Evolutionary conservation across 2,888 invertebrate species (phyloP), one percentile per base, ranked within the genome.

Genomic region (Zaprionus obscuricornis): DNA sequence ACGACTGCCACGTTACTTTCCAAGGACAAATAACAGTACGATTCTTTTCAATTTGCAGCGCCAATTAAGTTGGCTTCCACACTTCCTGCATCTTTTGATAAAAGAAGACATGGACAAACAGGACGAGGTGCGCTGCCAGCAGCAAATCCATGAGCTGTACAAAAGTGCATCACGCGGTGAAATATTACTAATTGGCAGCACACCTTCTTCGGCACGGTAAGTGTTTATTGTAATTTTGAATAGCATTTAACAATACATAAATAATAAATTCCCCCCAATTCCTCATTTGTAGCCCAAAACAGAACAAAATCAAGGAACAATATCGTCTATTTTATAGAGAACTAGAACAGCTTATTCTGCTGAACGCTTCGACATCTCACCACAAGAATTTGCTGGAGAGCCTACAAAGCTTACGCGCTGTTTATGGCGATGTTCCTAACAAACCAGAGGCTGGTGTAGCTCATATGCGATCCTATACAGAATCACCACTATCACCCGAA

Each of bases 321-420:
- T 98, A 98, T 91, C 93, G 96, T 36, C 92, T 96, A 18, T 93
- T 98, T 88, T 98, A 98, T 95, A 92, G 93, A 20, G 98, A 98
- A 88, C 89, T 98, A 39, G 98, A 98, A 88, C 93, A 94, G 7
- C 92, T 97, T 26, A 91, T 98, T 0, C 94, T 95, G 49, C 93
- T 94, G 17, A 95, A 96, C 88, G 92, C 95, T 17, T 94, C 94
- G 46, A 95, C 97, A 0, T 91, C 94, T 2, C 94, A 94, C 69
- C 98, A 98, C 87, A 93, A 93, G 60, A 93, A 93, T 55, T 92
- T 97, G 11, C 91, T 97, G 36, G 94, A 94, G 40, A 96, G 96
- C 86, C 91, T 98, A 36, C 91, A 96, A 17, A 97, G 98, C 22
- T 64, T 88, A 2, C 82, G 87, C 6, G 75, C 78, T 0, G 87